Evolutionary conservation across 2,888 invertebrate genomes (phyloP).

Genomic region (Drosophila paramelanica): DNA sequence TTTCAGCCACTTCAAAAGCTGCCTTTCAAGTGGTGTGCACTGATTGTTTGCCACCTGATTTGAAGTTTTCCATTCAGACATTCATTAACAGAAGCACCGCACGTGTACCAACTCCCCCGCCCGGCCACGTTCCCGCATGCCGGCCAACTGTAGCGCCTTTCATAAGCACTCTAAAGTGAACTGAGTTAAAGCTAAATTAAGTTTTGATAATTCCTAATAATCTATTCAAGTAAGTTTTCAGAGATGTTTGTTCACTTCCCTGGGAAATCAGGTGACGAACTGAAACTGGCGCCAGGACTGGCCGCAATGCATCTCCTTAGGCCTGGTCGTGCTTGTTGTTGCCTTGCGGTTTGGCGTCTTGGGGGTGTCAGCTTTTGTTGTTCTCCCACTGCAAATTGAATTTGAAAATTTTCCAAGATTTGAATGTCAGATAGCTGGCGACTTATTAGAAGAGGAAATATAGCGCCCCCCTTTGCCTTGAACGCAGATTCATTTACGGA

Average conservation of each 20-base stretch:
- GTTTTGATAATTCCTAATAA: constrained; percentile 82
- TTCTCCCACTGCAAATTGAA: constrained; percentile 72
- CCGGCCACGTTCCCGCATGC: constrained; percentile 55
- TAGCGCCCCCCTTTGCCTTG: constrained; percentile 28
- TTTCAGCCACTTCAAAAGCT: constrained; percentile 74
- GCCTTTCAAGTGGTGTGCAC: constrained; percentile 60
- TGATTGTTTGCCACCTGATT: constrained; percentile 72
- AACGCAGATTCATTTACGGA: constrained; percentile 47
- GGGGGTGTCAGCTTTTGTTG: constrained; percentile 54
- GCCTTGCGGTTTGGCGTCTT: constrained; percentile 25
- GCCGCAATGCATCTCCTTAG: constrained; percentile 15
- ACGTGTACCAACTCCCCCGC: constrained; percentile 10
- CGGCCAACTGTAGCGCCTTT: constrained; percentile 32
- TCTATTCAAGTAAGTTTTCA: constrained; percentile 79
- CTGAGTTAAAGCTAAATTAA: constrained; percentile 77
- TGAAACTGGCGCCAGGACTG: constrained; percentile 8
- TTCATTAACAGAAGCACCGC: constrained; percentile 49
- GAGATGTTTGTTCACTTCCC: constrained; percentile 75
- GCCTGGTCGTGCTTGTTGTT: constrained; percentile 7
- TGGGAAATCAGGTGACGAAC: constrained; percentile 52
- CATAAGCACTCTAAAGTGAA: constrained; percentile 31
- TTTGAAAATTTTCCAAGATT: constrained; percentile 73
- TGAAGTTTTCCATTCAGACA: constrained; percentile 37
- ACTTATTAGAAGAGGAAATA: constrained; percentile 56
- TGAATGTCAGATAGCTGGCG: constrained; percentile 59